Base-by-base conservation (phyloP, 2,888 invertebrate genomes). In the Troides oblongomaculatus region DNA sequence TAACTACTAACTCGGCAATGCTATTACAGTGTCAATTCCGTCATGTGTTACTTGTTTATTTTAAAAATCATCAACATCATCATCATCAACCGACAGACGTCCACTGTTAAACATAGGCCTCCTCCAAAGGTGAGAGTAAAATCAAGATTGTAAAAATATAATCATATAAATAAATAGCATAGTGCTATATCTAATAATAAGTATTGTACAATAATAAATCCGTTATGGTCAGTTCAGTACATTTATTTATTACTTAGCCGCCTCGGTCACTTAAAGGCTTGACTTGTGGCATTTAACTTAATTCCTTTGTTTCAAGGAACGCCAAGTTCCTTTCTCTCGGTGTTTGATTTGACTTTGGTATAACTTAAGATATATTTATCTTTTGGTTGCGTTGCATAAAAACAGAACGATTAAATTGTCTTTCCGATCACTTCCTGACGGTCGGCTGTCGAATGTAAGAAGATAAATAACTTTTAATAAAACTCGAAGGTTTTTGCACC, bases 401-500 rank as follows among this genome's bases (percentile, higher is more conserved):
- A 60, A 43, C 46, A 30, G 53, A 39, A 25, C 7, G 21, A 21
- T 57, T 3, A 14, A 58, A 56, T 12, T n/a, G n/a, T 10, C 2
- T 46, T 39, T 21, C 57, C n/a, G 58, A 46, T 10, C 46, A 23
- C 64, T 59, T 60, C 64, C 64, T 59, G 59, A 23, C n/a, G 57
- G 56, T 7, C 21, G n/a, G 30, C 60, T 12, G 53, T 69, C 62
- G 57, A 59, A 46, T 62, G 21, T 70, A 58, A n/a, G 62, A 62
- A 5, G 30, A 53, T 58, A 62, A 58, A 59, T 59, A 53, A 53
- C 50, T 14, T 43, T 66, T 63, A 58, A 56, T 63, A 71, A 69
- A 65, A 72, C 72, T 66, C 71, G 71, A 73, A 74, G 74, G 75
- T 12, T 46, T 46, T 77, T 78, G 2, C 4, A 67, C 71, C 65